Percentiles rank a stretch among this genome's conserved stretches.
Evolutionary conservation across 2,888 invertebrate species (phyloP).

Genomic region (Eutolmus rufibarbis): DNA sequence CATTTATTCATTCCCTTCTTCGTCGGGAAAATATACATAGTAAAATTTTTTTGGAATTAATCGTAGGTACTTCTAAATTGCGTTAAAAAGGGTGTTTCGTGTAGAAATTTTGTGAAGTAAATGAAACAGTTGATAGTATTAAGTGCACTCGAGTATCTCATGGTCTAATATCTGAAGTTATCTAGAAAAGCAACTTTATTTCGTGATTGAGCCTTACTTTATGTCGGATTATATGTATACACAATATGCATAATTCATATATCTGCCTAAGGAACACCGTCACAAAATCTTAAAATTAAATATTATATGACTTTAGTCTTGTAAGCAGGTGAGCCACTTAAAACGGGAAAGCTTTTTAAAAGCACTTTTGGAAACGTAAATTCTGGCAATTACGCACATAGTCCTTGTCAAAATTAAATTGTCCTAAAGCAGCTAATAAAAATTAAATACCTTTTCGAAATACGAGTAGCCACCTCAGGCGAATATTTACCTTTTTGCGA

Average conservation of each 20-base stretch:
- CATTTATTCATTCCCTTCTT: no score
- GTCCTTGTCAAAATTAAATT: background rate
- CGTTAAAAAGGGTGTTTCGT: no score
- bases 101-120: no score
- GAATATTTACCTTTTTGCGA: background rate
- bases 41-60: no score
- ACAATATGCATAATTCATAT: background rate
- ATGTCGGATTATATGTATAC: no score
- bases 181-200: no score
- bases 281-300: background rate
- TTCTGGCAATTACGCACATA: background rate
- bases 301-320: background rate
- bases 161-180: no score
- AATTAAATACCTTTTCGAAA: background rate
- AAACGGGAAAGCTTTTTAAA: background rate
- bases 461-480: background rate
- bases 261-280: background rate
- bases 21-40: no score
- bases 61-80: no score
- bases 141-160: no score
- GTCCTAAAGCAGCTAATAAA: background rate
- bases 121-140: no score
- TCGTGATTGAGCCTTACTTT: no score
- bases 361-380: background rate
- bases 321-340: background rate